Evolutionary conservation across 2,113 vertebrate species (phyloP).

Genomic region (Chaetura pelagica): DNA sequence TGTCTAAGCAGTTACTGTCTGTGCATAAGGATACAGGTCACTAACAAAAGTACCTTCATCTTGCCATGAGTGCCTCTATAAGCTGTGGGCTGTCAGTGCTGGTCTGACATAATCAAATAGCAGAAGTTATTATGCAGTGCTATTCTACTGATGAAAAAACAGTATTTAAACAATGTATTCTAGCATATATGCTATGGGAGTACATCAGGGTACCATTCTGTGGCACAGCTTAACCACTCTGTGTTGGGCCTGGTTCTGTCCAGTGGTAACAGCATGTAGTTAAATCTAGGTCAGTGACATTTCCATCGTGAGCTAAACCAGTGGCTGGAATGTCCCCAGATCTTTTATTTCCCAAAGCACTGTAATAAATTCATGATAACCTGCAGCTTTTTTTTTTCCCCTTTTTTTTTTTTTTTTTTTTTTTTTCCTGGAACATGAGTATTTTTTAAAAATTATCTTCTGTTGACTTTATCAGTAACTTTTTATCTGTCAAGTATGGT

Average conservation of each 20-base stretch:
- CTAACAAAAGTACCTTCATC: background rate
- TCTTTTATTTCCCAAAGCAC: background rate
- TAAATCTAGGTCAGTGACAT: background rate
- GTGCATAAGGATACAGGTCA: background rate
- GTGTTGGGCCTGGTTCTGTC: background rate
- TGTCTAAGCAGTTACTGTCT: background rate
- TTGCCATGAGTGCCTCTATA: conserved; percentile 37
- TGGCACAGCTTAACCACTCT: background rate
- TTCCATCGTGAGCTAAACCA: background rate
- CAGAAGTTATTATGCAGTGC: background rate
- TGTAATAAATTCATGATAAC: background rate
- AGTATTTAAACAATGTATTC: background rate
- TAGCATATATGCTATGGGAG: background rate
- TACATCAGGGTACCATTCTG: background rate
- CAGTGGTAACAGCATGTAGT: background rate
- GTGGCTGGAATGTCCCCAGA: background rate
- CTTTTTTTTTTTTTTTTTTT: background rate
- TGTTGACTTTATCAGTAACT: background rate
- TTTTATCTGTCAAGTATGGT: conserved; percentile 15
- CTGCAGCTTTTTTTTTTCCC: background rate
- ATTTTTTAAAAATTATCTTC: background rate
- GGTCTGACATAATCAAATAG: background rate
- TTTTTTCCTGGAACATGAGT: background rate
- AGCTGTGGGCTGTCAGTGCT: background rate
- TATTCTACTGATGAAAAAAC: background rate